phyloP scores from a whole-genome alignment of 2,113 vertebrate species.

The Parus major region DNA sequence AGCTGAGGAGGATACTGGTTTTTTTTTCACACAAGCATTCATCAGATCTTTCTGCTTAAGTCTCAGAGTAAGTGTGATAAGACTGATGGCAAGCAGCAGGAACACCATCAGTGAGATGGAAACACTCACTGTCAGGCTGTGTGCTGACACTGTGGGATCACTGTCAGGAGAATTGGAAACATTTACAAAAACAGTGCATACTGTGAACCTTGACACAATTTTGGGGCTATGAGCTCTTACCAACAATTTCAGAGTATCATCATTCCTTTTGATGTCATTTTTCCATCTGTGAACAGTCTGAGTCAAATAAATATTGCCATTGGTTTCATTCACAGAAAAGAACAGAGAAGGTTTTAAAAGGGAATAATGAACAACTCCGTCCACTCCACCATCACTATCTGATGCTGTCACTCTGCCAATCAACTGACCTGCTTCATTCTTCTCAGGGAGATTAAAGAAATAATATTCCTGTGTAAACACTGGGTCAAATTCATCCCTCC shows the following conservation, averaged over 20 bases:
- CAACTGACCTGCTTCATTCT: constrained; percentile 69
- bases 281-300: constrained; percentile 69
- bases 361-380: constrained; percentile 86
- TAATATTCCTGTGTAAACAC: constrained; percentile 87
- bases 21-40: constrained; percentile 63
- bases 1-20: constrained; percentile 20
- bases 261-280: constrained; percentile 43
- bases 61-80: constrained; percentile 77
- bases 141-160: constrained; percentile 27
- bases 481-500: constrained; percentile 90
- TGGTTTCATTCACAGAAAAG: constrained; percentile 86
- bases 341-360: constrained; percentile 77
- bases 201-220: constrained; percentile 78
- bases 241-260: constrained; percentile 75
- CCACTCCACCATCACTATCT: constrained; percentile 85
- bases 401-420: constrained; percentile 87
- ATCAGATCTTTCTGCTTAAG: constrained; percentile 72
- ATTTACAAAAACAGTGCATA: constrained; percentile 84
- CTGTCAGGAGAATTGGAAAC: constrained; percentile 76
- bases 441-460: constrained; percentile 81
- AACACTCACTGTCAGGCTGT: constrained; percentile 76
- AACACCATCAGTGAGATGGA: constrained; percentile 74
- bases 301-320: constrained; percentile 81
- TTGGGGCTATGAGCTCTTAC: constrained; percentile 85
- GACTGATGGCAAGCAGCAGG: constrained; percentile 75